A percentile compares a stretch with the other conserved stretches of the same genome.
phyloP scores from a whole-genome alignment of 2,797 vertebrate genomes.

The Phaenicophaeus curvirostris region DNA sequence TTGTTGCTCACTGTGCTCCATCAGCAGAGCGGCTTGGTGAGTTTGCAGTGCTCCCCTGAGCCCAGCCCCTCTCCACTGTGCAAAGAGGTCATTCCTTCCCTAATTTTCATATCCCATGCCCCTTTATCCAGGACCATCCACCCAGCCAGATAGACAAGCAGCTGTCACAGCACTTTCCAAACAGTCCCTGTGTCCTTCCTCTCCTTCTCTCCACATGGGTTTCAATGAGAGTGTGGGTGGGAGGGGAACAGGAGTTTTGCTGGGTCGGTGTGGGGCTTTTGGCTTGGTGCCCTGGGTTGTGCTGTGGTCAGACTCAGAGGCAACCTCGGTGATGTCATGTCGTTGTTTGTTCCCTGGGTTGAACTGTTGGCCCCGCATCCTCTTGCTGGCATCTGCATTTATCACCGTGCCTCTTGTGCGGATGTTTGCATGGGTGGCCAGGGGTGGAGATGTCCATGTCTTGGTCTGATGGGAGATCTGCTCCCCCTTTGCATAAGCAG shows the following conservation, averaged over 20 bases:
- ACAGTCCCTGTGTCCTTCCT: accelerated
- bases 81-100: neutral
- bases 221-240: accelerated
- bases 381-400: neutral
- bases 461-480: neutral
- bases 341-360: neutral
- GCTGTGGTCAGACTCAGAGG: neutral
- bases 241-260: neutral
- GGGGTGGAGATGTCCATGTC: neutral
- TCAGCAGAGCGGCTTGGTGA: neutral
- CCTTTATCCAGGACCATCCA: neutral
- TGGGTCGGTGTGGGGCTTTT: neutral
- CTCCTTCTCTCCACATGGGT: accelerated
- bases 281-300: neutral
- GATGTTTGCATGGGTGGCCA: accelerated
- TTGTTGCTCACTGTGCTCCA: neutral
- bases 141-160: neutral
- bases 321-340: neutral
- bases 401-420: accelerated
- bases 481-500: neutral
- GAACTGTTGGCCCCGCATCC: neutral
- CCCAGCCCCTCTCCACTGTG: neutral
- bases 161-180: neutral
- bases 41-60: neutral
- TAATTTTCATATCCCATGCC: neutral